A percentile compares a stretch with the other conserved stretches of the same genome.
Evolutionary conservation across 1,140 invertebrate genomes (phyloP).

Genomic region (Trypoxylus dichotomus): DNA sequence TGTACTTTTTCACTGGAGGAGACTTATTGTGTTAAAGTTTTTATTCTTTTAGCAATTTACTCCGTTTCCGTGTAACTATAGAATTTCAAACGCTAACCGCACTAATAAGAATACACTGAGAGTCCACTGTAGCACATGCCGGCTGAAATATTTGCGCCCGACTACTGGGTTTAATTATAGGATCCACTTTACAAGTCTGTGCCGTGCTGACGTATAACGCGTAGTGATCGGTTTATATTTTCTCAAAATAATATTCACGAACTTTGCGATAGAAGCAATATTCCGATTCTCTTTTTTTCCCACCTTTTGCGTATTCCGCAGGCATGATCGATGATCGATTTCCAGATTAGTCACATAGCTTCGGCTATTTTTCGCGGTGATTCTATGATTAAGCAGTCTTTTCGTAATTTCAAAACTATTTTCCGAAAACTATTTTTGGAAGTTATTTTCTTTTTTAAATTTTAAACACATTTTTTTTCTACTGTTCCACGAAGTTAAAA

Average conservation of each 20-base stretch:
- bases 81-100: neutral
- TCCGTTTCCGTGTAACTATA: neutral
- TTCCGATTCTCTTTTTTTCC: neutral
- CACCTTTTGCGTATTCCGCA: neutral
- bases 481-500: too few species aligned
- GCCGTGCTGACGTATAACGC: constrained; percentile 19
- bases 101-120: neutral
- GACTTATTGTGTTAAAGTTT: too few species aligned
- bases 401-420: too few species aligned
- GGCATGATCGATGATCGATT: neutral
- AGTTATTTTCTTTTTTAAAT: too few species aligned
- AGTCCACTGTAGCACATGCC: constrained; percentile 9
- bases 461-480: too few species aligned
- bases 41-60: too few species aligned
- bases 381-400: neutral
- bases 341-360: neutral
- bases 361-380: neutral
- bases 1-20: too few species aligned
- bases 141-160: constrained; percentile 17
- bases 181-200: constrained; percentile 23
- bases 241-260: constrained; percentile 19
- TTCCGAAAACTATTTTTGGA: too few species aligned
- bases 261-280: neutral
- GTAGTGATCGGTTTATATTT: constrained; percentile 12
- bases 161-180: constrained; percentile 25